A percentile compares a stretch with the other conserved stretches of the same genome.
Conservation (phyloP, 2,113 vertebrate species). For the Nymphicus hollandicus region DNA sequence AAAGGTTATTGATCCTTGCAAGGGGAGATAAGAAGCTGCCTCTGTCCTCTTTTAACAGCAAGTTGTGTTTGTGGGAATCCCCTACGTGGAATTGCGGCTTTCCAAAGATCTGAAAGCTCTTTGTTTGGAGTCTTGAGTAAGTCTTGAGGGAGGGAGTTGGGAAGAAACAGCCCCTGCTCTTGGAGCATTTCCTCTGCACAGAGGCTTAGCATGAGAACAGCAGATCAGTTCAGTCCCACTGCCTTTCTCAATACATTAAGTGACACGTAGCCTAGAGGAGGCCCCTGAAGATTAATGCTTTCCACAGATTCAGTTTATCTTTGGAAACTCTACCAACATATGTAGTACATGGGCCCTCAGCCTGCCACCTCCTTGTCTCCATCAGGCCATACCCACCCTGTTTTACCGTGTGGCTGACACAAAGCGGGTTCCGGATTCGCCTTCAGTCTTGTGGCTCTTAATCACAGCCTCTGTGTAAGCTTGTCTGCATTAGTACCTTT, state of each 20-base stretch:
- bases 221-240: neutral
- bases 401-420: neutral
- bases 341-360: neutral
- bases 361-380: neutral
- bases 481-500: neutral
- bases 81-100: neutral
- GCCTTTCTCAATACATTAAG: neutral
- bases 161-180: neutral
- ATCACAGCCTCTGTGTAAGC: neutral
- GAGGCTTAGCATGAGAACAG: neutral
- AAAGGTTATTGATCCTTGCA: slow-evolving; percentile 5
- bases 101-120: neutral
- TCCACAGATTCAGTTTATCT: neutral
- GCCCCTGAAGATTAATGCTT: neutral
- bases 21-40: neutral
- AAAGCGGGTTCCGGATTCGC: neutral
- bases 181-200: rapidly evolving
- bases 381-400: rapidly evolving
- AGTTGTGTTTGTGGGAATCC: neutral
- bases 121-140: neutral
- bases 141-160: neutral
- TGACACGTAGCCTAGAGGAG: neutral
- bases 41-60: neutral
- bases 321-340: neutral
- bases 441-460: neutral